Evolutionary conservation across 92 coral and sea anemone genomes (phyloP).

Genomic region (Epizoanthus fatuus): DNA sequence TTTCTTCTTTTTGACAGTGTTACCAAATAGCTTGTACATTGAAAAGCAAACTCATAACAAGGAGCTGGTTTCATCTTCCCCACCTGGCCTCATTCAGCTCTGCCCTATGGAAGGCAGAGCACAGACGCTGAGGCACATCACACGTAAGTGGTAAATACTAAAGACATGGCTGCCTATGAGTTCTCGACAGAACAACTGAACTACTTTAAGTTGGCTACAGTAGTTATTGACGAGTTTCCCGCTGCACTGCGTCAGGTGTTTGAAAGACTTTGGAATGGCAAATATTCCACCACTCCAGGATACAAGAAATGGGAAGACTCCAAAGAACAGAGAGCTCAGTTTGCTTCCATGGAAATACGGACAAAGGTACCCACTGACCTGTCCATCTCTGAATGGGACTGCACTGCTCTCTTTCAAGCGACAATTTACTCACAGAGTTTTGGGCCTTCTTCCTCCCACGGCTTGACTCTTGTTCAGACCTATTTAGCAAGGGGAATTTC

Average conservation of each 20-base stretch:
- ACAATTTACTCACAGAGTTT: background rate
- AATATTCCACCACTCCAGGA: background rate
- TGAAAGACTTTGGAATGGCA: constrained; percentile 1
- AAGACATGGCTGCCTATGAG: too few species aligned
- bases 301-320: constrained; percentile 33
- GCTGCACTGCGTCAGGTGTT: constrained; percentile 3
- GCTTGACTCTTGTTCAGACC: background rate
- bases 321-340: background rate
- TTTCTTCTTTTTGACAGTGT: too few species aligned
- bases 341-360: constrained; percentile 1
- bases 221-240: constrained; percentile 13
- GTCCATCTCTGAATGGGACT: background rate
- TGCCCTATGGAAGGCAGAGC: too few species aligned
- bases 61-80: too few species aligned
- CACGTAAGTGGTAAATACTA: too few species aligned
- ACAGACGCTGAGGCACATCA: too few species aligned
- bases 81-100: too few species aligned
- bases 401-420: background rate
- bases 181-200: constrained; percentile 5
- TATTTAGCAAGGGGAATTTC: background rate
- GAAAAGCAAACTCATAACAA: too few species aligned
- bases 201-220: background rate
- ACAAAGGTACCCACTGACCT: background rate
- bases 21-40: too few species aligned
- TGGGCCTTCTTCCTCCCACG: background rate